These are phyloP conservation scores for Promerops cafer DNA, from an alignment of 2,113 vertebrate genomes.

Conservation along the genomic window DNA sequence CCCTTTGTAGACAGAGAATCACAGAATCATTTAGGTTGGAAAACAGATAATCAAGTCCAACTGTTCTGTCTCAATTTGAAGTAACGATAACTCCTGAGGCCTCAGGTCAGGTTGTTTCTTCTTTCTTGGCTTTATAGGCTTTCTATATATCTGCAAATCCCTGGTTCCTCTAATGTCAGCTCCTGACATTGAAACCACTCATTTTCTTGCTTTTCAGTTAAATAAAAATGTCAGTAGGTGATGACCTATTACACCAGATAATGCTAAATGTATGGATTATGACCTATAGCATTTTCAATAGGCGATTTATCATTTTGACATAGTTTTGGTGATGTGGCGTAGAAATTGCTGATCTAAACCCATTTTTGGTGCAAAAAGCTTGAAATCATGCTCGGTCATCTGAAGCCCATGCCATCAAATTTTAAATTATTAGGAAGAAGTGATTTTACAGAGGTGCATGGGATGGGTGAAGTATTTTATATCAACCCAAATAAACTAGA, in stretches of 20 bases:
- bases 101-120: background rate
- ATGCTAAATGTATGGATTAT: background rate
- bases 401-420: background rate
- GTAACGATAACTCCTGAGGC: background rate
- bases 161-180: background rate
- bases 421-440: background rate
- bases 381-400: background rate
- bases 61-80: background rate
- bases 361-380: background rate
- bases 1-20: background rate
- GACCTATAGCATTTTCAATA: background rate
- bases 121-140: background rate
- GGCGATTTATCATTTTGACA: background rate
- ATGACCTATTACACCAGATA: background rate
- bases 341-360: background rate
- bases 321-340: background rate
- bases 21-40: background rate
- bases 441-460: background rate
- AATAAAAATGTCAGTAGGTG: background rate
- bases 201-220: background rate
- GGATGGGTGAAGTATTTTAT: background rate
- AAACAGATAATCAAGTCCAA: background rate
- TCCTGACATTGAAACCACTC: background rate
- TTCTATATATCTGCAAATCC: background rate
- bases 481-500: background rate